Base-by-base conservation (phyloP, 2,888 invertebrate species). In the Chrysina gloriosa region DNA sequence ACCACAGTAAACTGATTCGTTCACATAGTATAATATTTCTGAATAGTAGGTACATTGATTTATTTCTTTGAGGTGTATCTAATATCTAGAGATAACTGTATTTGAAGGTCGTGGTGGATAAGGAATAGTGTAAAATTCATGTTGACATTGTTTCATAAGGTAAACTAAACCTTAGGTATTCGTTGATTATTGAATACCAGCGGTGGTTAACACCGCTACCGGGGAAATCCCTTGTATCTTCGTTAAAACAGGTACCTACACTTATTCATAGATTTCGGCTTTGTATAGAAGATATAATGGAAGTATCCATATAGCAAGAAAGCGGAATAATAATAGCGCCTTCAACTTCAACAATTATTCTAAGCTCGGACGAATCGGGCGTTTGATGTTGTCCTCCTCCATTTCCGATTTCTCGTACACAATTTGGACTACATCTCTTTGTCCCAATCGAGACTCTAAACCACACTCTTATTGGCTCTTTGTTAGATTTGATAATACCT, bases 401-500 rank as follows among this genome's bases (percentile, higher is more conserved):
- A 19, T 42, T 42, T 61, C 42, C 29, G 19, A 61, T 61, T 61
- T 25, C 42, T 42, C 29, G 58, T 42, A 61, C 42, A 42, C 58
- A 61, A 45, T 45, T 61, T 36, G 9, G 9, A 27, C 42, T 14
- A 61, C 14, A 45, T 45, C 27, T 29, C 42, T 61, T 61, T 61
- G 58, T 61, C 42, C 27, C 25, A 42, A 42, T 61, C 58, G 29
- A 45, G 58, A 61, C 29, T 14, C 58, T 42, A 61, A 74, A 73
- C 74, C 76, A 70, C 73, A 77, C 75, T 78, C 78, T 78, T 77
- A 78, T 77, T 74, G 74, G 69, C 75, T 42, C 77, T 78, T 78
- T 77, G 78, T 79, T 78, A 76, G 73, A 71, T 72, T 69, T 75
- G 74, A 77, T 78, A 77, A 78, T 77, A 75, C 76, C 76, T 76